Evolutionary conservation across 2,888 invertebrate genomes (phyloP), one percentile per base, ranked within the genome.

Genomic region (Urechis unicinctus): DNA sequence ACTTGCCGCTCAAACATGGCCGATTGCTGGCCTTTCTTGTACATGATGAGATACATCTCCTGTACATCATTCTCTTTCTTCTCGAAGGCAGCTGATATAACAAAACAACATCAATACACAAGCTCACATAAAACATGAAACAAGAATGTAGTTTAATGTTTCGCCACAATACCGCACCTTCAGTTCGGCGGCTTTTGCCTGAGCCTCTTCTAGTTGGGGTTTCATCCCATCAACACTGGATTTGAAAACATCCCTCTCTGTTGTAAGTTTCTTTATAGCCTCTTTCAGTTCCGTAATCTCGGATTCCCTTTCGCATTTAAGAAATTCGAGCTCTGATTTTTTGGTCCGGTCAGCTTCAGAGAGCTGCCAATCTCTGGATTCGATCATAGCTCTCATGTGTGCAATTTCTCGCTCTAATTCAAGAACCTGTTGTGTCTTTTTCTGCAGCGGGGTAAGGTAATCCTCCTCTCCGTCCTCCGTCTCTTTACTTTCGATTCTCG

Each of bases 1-100:
- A 71, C 69, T 31, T 73, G 69, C 24, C 72, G 57, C 59, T 74
- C 74, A 60, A 73, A 71, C 52, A 63, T 62, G 6, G 72, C 72
- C 0, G 70, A 67, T 52, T 66, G 60, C 52, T 68, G 68, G 1
- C 74, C 74, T 54, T 72, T 73, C 50, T 61, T 62, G 62, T 72
- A 74, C 71, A 73, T 73, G 53, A 70, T 67, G 17, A 70, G 57
- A 52, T 70, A 71, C 29, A 71, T 61, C 5, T 62, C 59, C 48
- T 71, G 67, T 29, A 67, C 65, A 21, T 68, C 59, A 25, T 62
- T 60, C n/a, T 65, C 60, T 60, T 68, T 64, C 28, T 61, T 59
- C 21, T 63, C 60, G 61, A 70, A 64, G 13, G 62, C 60, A n/a
- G n/a, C n/a, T n/a, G 36, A 13, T 36, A 9, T 36, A 17, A 36